Conservation (phyloP, 2,113 vertebrate genomes). For the Hystrix cristata region DNA sequence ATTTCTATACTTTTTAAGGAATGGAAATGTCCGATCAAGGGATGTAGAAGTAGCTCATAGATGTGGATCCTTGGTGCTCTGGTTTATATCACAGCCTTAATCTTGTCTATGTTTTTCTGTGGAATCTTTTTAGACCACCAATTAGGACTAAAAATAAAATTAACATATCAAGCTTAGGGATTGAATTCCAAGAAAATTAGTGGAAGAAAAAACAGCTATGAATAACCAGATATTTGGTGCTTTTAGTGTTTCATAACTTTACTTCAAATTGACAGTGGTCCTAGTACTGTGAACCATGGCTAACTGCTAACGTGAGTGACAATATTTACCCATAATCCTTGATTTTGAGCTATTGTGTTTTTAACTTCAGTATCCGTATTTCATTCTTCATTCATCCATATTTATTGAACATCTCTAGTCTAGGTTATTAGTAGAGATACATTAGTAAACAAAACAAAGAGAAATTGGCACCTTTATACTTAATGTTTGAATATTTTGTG, state of each 20-base stretch:
- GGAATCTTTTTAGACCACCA: background rate
- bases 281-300: background rate
- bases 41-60: background rate
- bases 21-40: background rate
- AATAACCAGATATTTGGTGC: background rate
- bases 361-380: background rate
- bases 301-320: background rate
- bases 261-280: background rate
- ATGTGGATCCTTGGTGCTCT: background rate
- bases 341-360: background rate
- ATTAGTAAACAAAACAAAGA: background rate
- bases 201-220: background rate
- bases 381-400: background rate
- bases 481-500: background rate
- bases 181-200: background rate
- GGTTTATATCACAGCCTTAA: background rate
- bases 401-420: background rate
- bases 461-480: background rate
- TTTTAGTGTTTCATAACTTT: background rate
- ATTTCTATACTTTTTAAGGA: background rate
- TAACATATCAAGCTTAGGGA: background rate
- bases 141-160: background rate
- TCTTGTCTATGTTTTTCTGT: background rate
- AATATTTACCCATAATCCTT: background rate
- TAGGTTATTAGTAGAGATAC: background rate